Base-by-base conservation (phyloP, 1,140 invertebrate species). In the Apolygus lucorum region DNA sequence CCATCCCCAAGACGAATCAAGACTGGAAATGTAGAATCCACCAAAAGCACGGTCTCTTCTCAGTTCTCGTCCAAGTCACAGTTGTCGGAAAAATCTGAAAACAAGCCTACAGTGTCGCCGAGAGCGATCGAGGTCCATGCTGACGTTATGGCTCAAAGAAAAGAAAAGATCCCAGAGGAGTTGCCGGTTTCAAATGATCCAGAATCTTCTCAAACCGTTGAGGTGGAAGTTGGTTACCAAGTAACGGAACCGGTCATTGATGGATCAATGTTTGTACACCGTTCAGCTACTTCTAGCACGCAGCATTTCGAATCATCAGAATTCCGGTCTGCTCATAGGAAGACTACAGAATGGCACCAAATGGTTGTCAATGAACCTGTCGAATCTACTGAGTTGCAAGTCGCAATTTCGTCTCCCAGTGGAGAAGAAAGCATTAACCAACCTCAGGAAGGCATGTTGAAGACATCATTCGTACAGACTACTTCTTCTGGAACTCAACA, bases 201-300 rank as follows among this genome's bases (percentile, higher is more conserved):
- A 59, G 54, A 59, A 59, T 59, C 54, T 59, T 4, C 11, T 17
- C 8, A 13, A 17, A 24, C 22, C 4, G 54, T 17, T 13, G 54
- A 17, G 54, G 54, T 17, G 22, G 54, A 17, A 24, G 54, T 59
- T 8, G 54, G 54, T 59, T 59, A 59, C 54, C 54, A 59, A 59
- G 54, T 59, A 59, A 21, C 54, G 8, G 54, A 59, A 13, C 54
- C 54, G 8, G 22, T 42, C 4, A 42, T 42, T 8, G 4, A 42
- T 8, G 34, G 34, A 4, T 59, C 54, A 22, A 4, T 22, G 4
- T 11, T 11, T 49, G 34, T 49, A 11, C 34, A 49, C 34, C n/a
- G n/a, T n/a, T 59, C 54, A 24, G 8, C 54, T 59, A 17, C 54
- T 4, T 22, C 54, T 4, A 22, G 22, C 4, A 4, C 4, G 8